These are phyloP conservation scores for Augochlorella aurata DNA, from an alignment of 2,888 invertebrate genomes.

Conservation along the genomic window DNA sequence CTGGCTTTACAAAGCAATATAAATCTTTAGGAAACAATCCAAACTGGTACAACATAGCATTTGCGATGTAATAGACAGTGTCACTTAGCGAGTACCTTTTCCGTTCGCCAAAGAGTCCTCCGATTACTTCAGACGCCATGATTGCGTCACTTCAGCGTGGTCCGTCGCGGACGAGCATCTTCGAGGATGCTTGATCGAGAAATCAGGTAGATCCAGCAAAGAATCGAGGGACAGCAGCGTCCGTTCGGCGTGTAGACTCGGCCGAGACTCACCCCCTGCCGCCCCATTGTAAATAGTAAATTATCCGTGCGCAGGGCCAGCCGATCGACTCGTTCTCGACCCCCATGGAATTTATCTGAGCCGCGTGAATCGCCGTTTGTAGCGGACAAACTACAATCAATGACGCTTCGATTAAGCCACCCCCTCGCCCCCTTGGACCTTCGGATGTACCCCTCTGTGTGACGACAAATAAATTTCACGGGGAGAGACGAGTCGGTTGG, in stretches of 20 bases:
- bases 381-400: conserved; percentile 56
- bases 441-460: neutral
- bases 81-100: neutral
- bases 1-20: neutral
- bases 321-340: conserved; percentile 28
- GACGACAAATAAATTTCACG: conserved; percentile 46
- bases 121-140: conserved; percentile 7
- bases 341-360: conserved; percentile 32
- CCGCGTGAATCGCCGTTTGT: conserved; percentile 36
- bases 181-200: neutral
- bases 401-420: conserved; percentile 25
- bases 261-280: conserved; percentile 20
- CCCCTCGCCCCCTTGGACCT: conserved; percentile 12
- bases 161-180: neutral
- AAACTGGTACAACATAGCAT: too few species aligned
- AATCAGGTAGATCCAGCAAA: neutral
- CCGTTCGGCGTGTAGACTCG: neutral
- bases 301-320: conserved; percentile 58
- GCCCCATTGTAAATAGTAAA: conserved; percentile 70
- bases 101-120: neutral
- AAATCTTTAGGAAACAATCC: neutral
- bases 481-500: conserved; percentile 41
- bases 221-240: conserved; percentile 1
- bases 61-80: neutral
- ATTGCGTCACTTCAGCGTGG: neutral